Percentiles rank a stretch among this genome's conserved stretches.
Evolutionary conservation across 2,797 vertebrate genomes (phyloP).

Genomic region (Gila robusta): DNA sequence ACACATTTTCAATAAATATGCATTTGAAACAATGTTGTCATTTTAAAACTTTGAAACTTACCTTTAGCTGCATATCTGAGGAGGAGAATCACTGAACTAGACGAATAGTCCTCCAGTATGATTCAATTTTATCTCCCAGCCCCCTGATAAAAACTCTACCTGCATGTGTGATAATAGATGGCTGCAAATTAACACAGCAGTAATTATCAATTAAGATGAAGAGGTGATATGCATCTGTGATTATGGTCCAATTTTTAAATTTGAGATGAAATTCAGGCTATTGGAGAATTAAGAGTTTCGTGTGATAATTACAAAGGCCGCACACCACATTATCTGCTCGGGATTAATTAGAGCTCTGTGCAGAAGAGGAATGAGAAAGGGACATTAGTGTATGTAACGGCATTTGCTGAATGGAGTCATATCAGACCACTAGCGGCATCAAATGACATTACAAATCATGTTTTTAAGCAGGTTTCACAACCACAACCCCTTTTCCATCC

Average conservation of each 20-base stretch:
- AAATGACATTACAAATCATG: neutral
- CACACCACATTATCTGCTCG: slow-evolving; percentile 73
- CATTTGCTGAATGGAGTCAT: slow-evolving; percentile 18
- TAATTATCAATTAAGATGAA: slow-evolving; percentile 62
- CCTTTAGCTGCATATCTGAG: slow-evolving; percentile 60
- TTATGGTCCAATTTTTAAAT: slow-evolving; percentile 50
- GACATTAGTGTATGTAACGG: neutral
- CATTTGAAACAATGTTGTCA: slow-evolving; percentile 64
- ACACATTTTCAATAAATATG: slow-evolving; percentile 77
- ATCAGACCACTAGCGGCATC: neutral
- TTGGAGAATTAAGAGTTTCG: slow-evolving; percentile 68
- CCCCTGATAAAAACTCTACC: slow-evolving; percentile 72
- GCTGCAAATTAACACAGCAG: slow-evolving; percentile 60
- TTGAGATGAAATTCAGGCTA: slow-evolving; percentile 61
- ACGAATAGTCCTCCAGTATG: slow-evolving; percentile 68
- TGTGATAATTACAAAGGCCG: slow-evolving; percentile 66
- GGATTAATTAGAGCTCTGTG: slow-evolving; percentile 71
- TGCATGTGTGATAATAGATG: slow-evolving; percentile 76
- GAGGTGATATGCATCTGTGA: slow-evolving; percentile 50
- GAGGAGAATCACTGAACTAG: slow-evolving; percentile 70
- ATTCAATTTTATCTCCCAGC: slow-evolving; percentile 74
- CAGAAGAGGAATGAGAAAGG: neutral
- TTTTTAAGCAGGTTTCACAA: neutral
- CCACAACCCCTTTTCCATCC: neutral
- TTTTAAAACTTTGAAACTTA: slow-evolving; percentile 40